Evolutionary conservation across 2,113 vertebrate genomes (phyloP), one percentile per base, ranked within the genome.

Genomic region (Gallinago media): DNA sequence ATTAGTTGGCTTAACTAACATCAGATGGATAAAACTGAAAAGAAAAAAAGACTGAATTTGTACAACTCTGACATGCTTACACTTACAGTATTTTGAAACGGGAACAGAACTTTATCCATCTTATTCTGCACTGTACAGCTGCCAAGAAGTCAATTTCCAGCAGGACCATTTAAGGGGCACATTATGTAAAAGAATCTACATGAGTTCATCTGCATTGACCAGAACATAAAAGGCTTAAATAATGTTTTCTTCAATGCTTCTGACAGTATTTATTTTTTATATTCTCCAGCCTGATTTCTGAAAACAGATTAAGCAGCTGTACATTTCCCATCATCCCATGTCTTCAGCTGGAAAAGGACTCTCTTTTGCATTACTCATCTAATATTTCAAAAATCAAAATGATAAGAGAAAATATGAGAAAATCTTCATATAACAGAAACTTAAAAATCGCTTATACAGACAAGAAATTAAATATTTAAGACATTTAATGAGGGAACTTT

Each of bases 401-500:
- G 84, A 9, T 73, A 89, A 40, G 55, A 68, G 26, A 79, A 75
- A 76, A 52, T 65, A 68, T 15, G 8, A 38, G 18, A 67, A 95
- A 86, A 26, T 85, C n/a, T 80, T 90, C 4, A 63, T 31, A 22
- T 46, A 86, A 55, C 12, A 44, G 36, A 95, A 95, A 87, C 40
- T 89, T 89, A 14, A 88, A 88, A 91, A 90, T 17, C 70, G 50
- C 59, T 74, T 85, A 85, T 72, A 85, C 17, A 85, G 81, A 72
- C 46, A 88, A 90, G 67, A 85, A 95, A 89, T 92, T 67, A 95
- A 96, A 84, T 85, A 93, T 94, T 96, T 91, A 94, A 91, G 67
- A 78, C 62, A 94, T 72, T 78, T 94, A 96, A 91, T 2, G 5
- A 75, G 81, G 71, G 62, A 95, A 92, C 71, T 85, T 92, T 89